Percentiles rank a stretch among this genome's conserved stretches.
phyloP scores from a whole-genome alignment of 2,113 vertebrate species.

The Illadopsis cleaveri region DNA sequence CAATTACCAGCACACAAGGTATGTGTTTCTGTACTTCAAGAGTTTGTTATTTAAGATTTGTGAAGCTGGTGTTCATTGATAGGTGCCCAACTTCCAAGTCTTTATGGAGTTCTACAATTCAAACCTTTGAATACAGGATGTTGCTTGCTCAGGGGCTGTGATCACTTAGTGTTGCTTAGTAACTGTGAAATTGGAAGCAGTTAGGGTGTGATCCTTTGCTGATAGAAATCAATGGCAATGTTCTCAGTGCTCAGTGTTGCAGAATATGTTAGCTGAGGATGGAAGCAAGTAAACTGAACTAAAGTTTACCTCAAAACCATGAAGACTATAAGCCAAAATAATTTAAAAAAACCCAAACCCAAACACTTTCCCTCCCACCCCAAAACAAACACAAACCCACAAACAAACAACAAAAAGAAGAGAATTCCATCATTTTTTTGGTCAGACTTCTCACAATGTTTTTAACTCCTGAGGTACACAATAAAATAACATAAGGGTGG shows the following conservation, averaged over 20 bases:
- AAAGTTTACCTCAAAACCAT: background rate
- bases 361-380: rapidly evolving
- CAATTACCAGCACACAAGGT: background rate
- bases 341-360: background rate
- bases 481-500: background rate
- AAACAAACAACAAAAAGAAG: background rate
- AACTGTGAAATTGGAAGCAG: conserved; percentile 47
- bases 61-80: background rate
- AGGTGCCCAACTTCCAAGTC: background rate
- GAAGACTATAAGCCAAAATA: background rate
- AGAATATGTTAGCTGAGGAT: background rate
- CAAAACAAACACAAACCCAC: background rate
- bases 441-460: background rate
- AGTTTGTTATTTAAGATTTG: background rate
- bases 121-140: background rate
- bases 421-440: rapidly evolving
- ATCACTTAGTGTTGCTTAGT: conserved; percentile 31
- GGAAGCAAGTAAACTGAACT: background rate
- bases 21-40: background rate
- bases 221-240: conserved; percentile 57
- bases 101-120: background rate
- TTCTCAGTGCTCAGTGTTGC: conserved; percentile 7
- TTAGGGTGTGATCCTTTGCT: conserved; percentile 43
- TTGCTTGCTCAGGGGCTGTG: background rate
- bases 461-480: background rate